Conservation (phyloP, 2,888 invertebrate species). For the Cheilosia variabilis region DNA sequence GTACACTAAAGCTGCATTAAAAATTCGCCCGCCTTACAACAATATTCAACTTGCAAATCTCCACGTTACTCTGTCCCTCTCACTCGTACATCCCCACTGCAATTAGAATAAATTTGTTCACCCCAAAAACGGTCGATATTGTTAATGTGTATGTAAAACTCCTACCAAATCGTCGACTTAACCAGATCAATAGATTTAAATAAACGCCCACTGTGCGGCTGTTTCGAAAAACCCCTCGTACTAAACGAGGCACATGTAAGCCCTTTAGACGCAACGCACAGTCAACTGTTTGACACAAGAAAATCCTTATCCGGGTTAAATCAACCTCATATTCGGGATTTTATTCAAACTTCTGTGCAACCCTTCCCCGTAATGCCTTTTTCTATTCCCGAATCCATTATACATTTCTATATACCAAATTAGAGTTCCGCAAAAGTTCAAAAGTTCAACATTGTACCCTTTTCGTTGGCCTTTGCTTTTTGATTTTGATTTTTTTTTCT, state of each 20-base stretch:
- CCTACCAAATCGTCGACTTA: too few species aligned
- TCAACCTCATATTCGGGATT: constrained; percentile 58
- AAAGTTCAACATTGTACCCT: constrained; percentile 58
- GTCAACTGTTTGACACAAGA: constrained; percentile 45
- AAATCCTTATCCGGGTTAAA: constrained; percentile 66
- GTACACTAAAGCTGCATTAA: too few species aligned
- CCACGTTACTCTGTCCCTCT: too few species aligned
- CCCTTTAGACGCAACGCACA: constrained; percentile 33
- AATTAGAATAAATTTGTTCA: too few species aligned
- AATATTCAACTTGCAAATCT: too few species aligned
- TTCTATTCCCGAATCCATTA: constrained; percentile 57
- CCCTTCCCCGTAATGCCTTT: constrained; percentile 36
- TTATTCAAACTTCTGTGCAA: constrained; percentile 37
- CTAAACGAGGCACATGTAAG: constrained; percentile 56
- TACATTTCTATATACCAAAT: constrained; percentile 45
- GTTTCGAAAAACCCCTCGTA: constrained; percentile 18
- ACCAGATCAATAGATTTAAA: constrained; percentile 7
- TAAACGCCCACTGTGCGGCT: not conserved
- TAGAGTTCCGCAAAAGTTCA: constrained; percentile 65
- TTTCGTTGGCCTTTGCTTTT: constrained; percentile 6
- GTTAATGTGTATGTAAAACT: too few species aligned
- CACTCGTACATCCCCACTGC: too few species aligned
- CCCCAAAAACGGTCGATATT: too few species aligned
- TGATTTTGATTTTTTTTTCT: not conserved
- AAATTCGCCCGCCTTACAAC: too few species aligned